Evolutionary conservation across 2,797 vertebrate genomes (phyloP), one percentile per base, ranked within the genome.

Genomic region (Clarias platycephalus): DNA sequence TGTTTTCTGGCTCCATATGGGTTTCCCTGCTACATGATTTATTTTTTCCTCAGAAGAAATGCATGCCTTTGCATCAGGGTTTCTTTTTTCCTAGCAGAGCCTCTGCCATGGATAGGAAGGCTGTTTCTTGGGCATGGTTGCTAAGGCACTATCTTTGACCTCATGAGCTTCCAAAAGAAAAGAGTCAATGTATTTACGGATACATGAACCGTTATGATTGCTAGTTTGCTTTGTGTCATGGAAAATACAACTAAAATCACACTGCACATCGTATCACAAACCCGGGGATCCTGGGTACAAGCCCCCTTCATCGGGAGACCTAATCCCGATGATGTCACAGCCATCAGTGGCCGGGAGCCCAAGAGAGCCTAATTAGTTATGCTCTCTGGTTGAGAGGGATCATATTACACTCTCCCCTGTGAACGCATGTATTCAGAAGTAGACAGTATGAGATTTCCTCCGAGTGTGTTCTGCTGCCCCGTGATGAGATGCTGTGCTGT

Each of bases 11-110:
- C 53, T 91, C 92, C 91, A 93, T 93, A 91, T 91, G 90, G 92
- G 92, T 91, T 92, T 93, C 93, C 90, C 91, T 90, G 87, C 62
- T 90, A 91, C 72, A 83, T 71, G 93, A 92, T 92, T 91, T 92
- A 82, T 93, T 91, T 87, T 90, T 78, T 89, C 86, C 78, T 86
- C 57, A 85, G 57, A 86, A 75, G 34, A 79, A 85, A 80, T 44
- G 34, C 55, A 3, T 78, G 83, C 85, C 66, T 85, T 87, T 77
- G 88, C 75, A 71, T 70, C 80, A 31, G 53, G 60, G 85, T 31
- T 82, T 87, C 88, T 87, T 24, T 85, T 18, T 86, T 88, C 89
- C 90, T 91, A 90, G 88, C 88, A 89, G 88, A 88, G 90, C 90
- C 87, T 91, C 91, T 91, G 90, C 90, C 88, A 89, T 87, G 87